Base-by-base conservation (phyloP, 2,113 vertebrate genomes). In the Morphnarchus princeps region DNA sequence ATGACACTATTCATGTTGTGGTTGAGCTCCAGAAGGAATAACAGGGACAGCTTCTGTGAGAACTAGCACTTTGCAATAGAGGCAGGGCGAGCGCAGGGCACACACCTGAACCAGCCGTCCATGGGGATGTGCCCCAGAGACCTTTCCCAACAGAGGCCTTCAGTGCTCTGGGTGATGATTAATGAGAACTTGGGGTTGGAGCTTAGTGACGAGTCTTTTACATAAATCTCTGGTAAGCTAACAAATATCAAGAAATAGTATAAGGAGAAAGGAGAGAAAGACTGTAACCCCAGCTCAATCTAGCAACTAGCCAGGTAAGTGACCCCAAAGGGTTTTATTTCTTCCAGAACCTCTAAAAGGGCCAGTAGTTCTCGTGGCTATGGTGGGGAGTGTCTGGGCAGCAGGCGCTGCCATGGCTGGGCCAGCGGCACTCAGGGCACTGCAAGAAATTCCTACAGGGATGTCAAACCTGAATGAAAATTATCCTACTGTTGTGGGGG, bases 1-100 rank as follows among this genome's bases (percentile, higher is more conserved):
- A 6, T 7, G 43, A 26, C 69, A 25, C 40, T 8, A 0, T 3
- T 38, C 38, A 1, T 3, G n/a, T 1, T 17, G 76, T 2, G 34
- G 34, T 10, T 42, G 50, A 71, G 58, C n/a, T 59, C 58, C 93
- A n/a, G 45, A 10, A 71, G 63, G 81, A 69, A 0, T 3, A 15
- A 31, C 13, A 18, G 55, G 55, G 43, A 66, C 43, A 21, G 57
- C 7, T 28, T 21, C 38, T 24, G 25, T 8, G 65, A 50, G 61
- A 67, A 45, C 7, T 1, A 25, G 20, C 15, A 26, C 54, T 6
- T 31, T 26, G 57, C 36, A 22, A 4, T 2, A 13, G 28, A 13
- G 61, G 42, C 52, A 43, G 79, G 36, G 73, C 1, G 52, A 79
- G 67, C 3, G 1, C n/a, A 47, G 57, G 74, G 42, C 83, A 63